Conservation (phyloP, 2,113 vertebrate genomes). For the Rhizomys pruinosus region DNA sequence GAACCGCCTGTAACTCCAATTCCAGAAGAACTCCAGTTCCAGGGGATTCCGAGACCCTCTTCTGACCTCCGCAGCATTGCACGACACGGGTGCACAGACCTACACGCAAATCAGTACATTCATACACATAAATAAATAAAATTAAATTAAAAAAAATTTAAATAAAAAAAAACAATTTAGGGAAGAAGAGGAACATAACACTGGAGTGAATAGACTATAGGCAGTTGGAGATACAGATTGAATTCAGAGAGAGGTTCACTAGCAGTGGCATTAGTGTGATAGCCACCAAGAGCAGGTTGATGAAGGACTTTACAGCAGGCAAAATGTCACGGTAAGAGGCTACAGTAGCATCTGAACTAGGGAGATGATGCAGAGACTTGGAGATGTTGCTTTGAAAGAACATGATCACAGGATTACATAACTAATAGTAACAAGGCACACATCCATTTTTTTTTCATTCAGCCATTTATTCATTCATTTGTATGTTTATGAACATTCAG, state of each 20-base stretch:
- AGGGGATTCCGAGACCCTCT: too few species aligned
- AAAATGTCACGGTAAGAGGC: background rate
- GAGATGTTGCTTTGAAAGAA: background rate
- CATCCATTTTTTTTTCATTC: background rate
- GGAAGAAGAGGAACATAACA: background rate
- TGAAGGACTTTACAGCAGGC: background rate
- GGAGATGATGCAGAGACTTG: background rate
- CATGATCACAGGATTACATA: background rate
- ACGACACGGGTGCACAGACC: too few species aligned
- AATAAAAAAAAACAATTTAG: constrained; percentile 27
- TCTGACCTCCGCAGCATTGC: too few species aligned
- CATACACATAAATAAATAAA: too few species aligned
- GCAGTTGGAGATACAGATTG: background rate
- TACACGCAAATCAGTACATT: too few species aligned
- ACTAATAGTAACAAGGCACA: background rate
- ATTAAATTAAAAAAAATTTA: too few species aligned
- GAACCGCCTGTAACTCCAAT: too few species aligned
- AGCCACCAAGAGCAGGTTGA: background rate
- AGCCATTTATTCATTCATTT: background rate
- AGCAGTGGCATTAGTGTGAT: background rate
- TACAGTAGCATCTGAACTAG: background rate
- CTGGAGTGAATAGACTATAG: background rate
- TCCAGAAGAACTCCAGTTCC: too few species aligned
- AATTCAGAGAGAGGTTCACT: background rate
- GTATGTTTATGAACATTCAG: background rate